These are phyloP conservation scores for Dinothrombium tinctorium DNA, from an alignment of 1,140 invertebrate species.

Conservation along the genomic window DNA sequence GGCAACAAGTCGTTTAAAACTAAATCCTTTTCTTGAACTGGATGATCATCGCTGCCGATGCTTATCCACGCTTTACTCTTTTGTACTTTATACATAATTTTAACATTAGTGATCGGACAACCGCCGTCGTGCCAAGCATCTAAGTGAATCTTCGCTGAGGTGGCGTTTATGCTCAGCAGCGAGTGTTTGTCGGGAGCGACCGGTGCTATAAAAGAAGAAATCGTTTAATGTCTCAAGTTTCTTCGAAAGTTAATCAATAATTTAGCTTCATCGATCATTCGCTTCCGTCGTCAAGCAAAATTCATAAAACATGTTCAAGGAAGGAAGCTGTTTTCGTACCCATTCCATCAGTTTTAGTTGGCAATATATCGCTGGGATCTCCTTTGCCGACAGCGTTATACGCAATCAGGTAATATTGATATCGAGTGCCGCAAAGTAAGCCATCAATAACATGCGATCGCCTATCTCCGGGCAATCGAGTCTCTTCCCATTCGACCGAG, in stretches of 20 bases:
- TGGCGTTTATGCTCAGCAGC: slow-evolving; percentile 20
- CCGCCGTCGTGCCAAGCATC: slow-evolving; percentile 29
- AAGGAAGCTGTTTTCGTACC: not conserved
- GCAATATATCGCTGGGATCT: slow-evolving; percentile 34
- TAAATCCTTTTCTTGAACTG: slow-evolving; percentile 1
- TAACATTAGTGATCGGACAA: slow-evolving; percentile 25
- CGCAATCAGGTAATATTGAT: slow-evolving; percentile 63
- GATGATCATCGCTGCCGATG: too few species aligned
- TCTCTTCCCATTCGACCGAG: slow-evolving; percentile 31
- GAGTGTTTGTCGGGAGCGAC: slow-evolving; percentile 15
- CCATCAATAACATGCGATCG: not conserved
- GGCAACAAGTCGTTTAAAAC: slow-evolving; percentile 38
- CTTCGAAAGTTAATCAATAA: not conserved
- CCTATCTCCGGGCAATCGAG: not conserved
- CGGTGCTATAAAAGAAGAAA: slow-evolving; percentile 14
- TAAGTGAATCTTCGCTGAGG: slow-evolving; percentile 24
- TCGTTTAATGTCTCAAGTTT: not conserved
- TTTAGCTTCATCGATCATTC: not conserved
- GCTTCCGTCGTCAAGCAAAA: not conserved
- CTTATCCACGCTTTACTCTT: slow-evolving; percentile 4
- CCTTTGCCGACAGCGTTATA: slow-evolving; percentile 68
- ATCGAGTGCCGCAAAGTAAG: slow-evolving; percentile 43
- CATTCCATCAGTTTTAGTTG: slow-evolving; percentile 15
- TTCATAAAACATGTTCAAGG: not conserved
- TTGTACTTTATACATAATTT: slow-evolving; percentile 16